These are phyloP conservation scores for Rhynchonycteris naso DNA, from an alignment of 2,797 vertebrate species.

Conservation along the genomic window DNA sequence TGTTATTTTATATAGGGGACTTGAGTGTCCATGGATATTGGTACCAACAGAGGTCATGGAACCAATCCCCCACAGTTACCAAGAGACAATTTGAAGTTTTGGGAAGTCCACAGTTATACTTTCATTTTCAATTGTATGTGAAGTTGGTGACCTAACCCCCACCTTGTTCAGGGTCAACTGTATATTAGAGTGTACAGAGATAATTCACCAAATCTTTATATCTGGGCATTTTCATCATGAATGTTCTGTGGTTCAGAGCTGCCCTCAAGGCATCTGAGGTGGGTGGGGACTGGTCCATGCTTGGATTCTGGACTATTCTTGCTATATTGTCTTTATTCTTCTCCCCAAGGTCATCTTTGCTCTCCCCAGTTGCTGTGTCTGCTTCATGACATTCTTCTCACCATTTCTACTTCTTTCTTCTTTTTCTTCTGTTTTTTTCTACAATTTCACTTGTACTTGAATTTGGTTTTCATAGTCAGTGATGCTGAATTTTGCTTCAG, in stretches of 20 bases:
- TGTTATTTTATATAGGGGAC: neutral
- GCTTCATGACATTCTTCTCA: neutral
- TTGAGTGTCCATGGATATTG: neutral
- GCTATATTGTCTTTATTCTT: neutral
- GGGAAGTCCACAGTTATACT: neutral
- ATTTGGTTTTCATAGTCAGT: neutral
- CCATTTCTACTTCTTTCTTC: neutral
- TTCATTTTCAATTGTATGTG: neutral
- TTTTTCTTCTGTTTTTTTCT: neutral
- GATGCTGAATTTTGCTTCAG: neutral
- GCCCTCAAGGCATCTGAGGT: neutral
- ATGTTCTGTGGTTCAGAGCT: neutral
- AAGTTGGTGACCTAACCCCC: neutral
- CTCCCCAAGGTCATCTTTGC: slow-evolving; percentile 44
- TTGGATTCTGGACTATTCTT: accelerated
- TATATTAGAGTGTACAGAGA: neutral
- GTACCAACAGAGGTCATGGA: neutral
- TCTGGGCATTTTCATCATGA: neutral
- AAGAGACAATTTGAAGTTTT: neutral
- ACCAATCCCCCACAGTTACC: neutral
- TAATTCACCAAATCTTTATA: neutral
- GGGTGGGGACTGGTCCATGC: neutral
- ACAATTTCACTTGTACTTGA: neutral
- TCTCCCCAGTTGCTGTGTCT: neutral
- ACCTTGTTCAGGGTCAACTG: neutral